Conservation (phyloP, 2,113 vertebrate species). For the Morone chrysops region DNA sequence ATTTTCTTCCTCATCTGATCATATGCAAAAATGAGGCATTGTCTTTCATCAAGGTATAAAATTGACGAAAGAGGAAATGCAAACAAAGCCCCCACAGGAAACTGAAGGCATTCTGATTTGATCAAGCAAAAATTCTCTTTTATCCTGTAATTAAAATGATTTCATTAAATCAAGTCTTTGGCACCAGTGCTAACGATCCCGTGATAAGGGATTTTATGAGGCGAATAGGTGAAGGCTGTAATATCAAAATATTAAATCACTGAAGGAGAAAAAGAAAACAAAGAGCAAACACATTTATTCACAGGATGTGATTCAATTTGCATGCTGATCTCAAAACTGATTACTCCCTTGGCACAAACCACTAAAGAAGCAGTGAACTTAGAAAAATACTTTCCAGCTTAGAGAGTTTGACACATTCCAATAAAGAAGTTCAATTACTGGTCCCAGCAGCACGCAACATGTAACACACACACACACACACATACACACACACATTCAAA, state of each 20-base stretch:
- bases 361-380: conserved; percentile 60
- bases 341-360: conserved; percentile 63
- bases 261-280: conserved; percentile 60
- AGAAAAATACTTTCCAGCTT: conserved; percentile 61
- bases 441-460: conserved; percentile 28
- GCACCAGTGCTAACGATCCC: conserved; percentile 56
- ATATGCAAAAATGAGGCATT: conserved; percentile 31
- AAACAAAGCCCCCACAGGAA: conserved; percentile 53
- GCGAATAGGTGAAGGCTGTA: conserved; percentile 51
- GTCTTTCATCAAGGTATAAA: conserved; percentile 36
- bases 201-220: conserved; percentile 36
- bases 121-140: conserved; percentile 64
- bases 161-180: conserved; percentile 68
- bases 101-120: conserved; percentile 62
- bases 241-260: conserved; percentile 73
- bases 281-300: conserved; percentile 71
- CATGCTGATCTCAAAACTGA: conserved; percentile 73
- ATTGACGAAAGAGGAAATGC: conserved; percentile 44
- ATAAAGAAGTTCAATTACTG: conserved; percentile 58
- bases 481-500: neutral
- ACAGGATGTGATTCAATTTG: conserved; percentile 74
- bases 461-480: conserved; percentile 2
- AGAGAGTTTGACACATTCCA: conserved; percentile 60
- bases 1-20: no score
- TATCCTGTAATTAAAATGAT: conserved; percentile 70